These are phyloP conservation scores for Corythornis cristatus DNA, from an alignment of 2,113 vertebrate species.

Conservation along the genomic window DNA sequence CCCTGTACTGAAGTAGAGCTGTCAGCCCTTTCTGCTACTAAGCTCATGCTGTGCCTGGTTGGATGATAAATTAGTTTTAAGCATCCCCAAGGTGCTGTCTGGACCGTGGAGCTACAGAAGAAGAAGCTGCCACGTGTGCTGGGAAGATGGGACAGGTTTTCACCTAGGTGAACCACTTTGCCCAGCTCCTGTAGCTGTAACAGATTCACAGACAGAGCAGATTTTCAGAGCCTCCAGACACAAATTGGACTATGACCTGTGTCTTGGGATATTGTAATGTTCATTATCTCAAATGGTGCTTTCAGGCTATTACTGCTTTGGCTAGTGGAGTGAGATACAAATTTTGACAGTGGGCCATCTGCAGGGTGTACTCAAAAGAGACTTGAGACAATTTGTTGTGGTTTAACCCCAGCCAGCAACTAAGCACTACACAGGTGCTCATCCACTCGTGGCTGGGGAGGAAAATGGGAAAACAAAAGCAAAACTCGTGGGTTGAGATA, in stretches of 20 bases:
- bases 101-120: not conserved
- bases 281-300: not conserved
- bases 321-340: not conserved
- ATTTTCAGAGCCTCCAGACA: not conserved
- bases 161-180: accelerated
- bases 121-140: not conserved
- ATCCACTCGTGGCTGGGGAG: not conserved
- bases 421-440: not conserved
- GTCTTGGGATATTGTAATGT: not conserved
- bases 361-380: not conserved
- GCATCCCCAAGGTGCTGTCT: not conserved
- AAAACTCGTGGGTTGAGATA: not conserved
- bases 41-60: not conserved
- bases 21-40: not conserved
- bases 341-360: not conserved
- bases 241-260: not conserved
- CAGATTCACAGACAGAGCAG: not conserved
- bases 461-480: not conserved
- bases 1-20: not conserved
- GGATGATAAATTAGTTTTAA: slow-evolving; percentile 33
- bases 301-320: not conserved
- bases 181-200: not conserved
- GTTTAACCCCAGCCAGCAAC: not conserved
- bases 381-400: not conserved
- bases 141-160: not conserved